Conservation (phyloP, 2,113 vertebrate species). For the Neolamprologus hecqui region DNA sequence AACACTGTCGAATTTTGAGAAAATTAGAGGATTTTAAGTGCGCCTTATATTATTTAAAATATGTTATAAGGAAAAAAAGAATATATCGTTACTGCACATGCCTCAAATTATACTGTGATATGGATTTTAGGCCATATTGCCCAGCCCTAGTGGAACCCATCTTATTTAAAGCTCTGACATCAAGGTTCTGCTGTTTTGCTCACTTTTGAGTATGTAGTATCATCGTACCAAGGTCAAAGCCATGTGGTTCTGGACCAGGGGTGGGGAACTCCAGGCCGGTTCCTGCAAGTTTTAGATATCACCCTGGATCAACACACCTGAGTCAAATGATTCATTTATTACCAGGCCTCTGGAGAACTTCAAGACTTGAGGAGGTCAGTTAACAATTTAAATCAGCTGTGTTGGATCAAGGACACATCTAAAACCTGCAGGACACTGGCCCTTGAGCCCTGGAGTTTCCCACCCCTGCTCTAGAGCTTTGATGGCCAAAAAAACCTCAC, state of each 20-base stretch:
- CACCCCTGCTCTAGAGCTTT: background rate
- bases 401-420: background rate
- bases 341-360: background rate
- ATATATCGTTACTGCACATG: background rate
- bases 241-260: background rate
- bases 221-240: background rate
- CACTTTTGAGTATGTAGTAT: background rate
- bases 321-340: background rate
- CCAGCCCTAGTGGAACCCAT: background rate
- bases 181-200: background rate
- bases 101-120: background rate
- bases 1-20: too few species aligned
- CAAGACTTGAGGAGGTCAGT: background rate
- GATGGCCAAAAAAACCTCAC: background rate
- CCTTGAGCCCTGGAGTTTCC: background rate
- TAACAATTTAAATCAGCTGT: background rate
- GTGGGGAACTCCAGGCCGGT: background rate
- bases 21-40: too few species aligned
- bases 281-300: background rate
- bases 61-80: too few species aligned
- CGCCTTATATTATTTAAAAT: too few species aligned
- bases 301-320: background rate
- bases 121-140: background rate
- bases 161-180: background rate
- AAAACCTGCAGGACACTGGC: background rate